Conservation (phyloP, 2,888 invertebrate genomes). For the Cordilura impudica region DNA sequence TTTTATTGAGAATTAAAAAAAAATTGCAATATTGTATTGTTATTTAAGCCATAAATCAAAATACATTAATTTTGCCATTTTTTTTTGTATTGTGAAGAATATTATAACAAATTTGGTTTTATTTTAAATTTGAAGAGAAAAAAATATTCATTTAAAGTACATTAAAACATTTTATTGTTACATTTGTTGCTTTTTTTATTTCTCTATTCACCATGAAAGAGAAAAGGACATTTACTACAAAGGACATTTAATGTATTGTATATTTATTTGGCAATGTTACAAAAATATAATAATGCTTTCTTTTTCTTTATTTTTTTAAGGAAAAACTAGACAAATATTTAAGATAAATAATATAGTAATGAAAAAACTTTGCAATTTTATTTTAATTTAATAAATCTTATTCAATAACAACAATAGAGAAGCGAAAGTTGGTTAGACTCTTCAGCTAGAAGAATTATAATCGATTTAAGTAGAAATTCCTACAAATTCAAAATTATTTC, state of each 20-base stretch:
- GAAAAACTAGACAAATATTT: not conserved
- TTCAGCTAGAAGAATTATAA: too few species aligned
- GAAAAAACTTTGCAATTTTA: not conserved
- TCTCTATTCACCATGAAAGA: not conserved
- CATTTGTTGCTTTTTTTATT: not conserved
- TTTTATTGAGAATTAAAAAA: too few species aligned
- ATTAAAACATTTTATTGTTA: not conserved
- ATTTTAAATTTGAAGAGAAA: not conserved
- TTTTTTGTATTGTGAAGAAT: too few species aligned
- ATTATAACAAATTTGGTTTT: too few species aligned
- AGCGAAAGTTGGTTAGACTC: too few species aligned
- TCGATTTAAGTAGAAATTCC: too few species aligned
- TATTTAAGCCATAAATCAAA: too few species aligned
- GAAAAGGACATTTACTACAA: constrained; percentile 12
- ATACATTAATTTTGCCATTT: too few species aligned
- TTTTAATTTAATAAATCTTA: not conserved
- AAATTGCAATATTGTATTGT: too few species aligned
- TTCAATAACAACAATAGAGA: too few species aligned
- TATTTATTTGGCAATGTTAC: constrained; percentile 46
- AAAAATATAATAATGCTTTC: constrained; percentile 12
- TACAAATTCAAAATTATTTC: too few species aligned
- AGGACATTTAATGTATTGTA: constrained; percentile 22
- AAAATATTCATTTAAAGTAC: not conserved
- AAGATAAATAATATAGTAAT: not conserved
- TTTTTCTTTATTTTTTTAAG: not conserved